These are phyloP conservation scores for Pteropus alecto DNA, from an alignment of 2,113 vertebrate species.

Conservation along the genomic window DNA sequence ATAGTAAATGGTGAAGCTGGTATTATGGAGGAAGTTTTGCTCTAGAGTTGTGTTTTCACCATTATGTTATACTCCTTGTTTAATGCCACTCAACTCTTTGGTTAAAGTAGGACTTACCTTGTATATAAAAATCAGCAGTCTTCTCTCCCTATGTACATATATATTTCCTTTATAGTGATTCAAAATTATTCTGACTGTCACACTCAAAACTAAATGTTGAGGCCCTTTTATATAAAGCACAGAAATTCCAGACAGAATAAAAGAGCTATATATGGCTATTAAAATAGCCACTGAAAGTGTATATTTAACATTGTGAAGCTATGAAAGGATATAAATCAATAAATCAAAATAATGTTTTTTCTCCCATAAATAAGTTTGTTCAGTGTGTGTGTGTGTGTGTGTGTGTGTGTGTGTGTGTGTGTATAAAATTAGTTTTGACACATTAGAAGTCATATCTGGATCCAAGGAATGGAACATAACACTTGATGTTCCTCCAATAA, in stretches of 20 bases:
- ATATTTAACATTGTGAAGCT: slow-evolving; percentile 20
- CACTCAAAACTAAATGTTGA: slow-evolving; percentile 36
- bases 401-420: no score
- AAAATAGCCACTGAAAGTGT: slow-evolving; percentile 16
- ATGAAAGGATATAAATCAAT: slow-evolving; percentile 27
- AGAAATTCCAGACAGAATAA: neutral
- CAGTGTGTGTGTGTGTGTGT: no score
- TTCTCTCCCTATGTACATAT: neutral
- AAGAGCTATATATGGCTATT: neutral
- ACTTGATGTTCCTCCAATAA: neutral
- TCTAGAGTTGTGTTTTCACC: neutral
- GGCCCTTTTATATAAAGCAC: neutral
- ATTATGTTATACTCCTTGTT: neutral
- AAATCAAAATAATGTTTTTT: neutral
- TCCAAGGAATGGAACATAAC: neutral
- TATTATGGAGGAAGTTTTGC: neutral
- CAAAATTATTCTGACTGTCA: neutral
- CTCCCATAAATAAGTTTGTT: neutral
- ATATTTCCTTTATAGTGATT: neutral
- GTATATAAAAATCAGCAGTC: slow-evolving; percentile 13
- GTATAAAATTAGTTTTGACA: neutral
- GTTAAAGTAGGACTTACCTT: neutral
- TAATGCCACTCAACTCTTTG: neutral
- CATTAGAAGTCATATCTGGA: neutral
- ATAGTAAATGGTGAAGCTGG: neutral